Conservation (phyloP, 2,113 vertebrate genomes). For the Sphaerodactylus townsendi region DNA sequence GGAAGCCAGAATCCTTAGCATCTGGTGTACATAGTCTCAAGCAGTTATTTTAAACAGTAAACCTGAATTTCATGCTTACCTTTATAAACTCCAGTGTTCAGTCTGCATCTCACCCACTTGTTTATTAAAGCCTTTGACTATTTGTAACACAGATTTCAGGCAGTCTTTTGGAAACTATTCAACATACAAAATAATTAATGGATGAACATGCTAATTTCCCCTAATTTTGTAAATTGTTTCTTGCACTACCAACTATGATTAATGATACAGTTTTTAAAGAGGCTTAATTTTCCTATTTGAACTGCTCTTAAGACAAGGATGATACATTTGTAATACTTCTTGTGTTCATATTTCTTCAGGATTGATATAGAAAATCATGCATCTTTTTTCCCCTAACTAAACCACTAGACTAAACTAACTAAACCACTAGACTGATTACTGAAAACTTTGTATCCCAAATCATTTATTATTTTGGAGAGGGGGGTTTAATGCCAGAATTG, state of each 20-base stretch:
- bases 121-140: not conserved
- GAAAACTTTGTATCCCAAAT: too few species aligned
- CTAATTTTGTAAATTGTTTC: not conserved
- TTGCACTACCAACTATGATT: not conserved
- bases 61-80: not conserved
- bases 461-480: too few species aligned
- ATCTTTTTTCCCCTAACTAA: not conserved
- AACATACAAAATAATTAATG: not conserved
- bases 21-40: not conserved
- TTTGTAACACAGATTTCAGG: not conserved
- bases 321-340: not conserved
- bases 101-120: not conserved
- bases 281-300: not conserved
- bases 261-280: not conserved
- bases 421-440: too few species aligned
- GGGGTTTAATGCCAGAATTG: too few species aligned
- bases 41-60: not conserved
- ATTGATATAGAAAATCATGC: not conserved
- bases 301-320: not conserved
- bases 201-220: not conserved
- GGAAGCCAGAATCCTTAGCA: not conserved
- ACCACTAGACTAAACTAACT: not conserved
- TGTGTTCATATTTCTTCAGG: not conserved
- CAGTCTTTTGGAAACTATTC: not conserved
- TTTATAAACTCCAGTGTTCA: not conserved